Evolutionary conservation across 2,888 invertebrate species (phyloP), one percentile per base, ranked within the genome.

Genomic region (Coelinius sp.): DNA sequence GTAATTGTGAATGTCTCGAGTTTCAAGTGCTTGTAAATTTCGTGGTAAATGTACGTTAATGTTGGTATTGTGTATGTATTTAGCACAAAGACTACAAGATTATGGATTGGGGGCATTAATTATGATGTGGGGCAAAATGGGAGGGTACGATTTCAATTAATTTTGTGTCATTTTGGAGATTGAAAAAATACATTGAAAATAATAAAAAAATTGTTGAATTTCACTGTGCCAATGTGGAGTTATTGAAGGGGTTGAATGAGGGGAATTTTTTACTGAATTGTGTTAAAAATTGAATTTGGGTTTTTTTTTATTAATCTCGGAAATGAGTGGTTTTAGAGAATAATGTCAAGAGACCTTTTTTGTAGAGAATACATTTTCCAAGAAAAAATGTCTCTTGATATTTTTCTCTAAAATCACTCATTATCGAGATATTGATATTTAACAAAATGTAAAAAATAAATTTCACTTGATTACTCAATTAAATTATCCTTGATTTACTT

Each of bases 1-100:
- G 20, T 14, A 49, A 49, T 49, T 49, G 20, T 20, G 46, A 17
- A 14, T 14, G 46, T 49, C 8, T 49, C 46, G 5, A 14, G 74
- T 75, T 81, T 83, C 81, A 83, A 10, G 10, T 41, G 41, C 4
- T n/a, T n/a, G n/a, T n/a, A 41, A n/a, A 41, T 41, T 41, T 41
- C 41, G 10, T 5, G n/a, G 2, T 41, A 41, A 41, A 4, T 41
- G 35, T 35, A 35, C 35, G n/a, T 35, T 35, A 10, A 10, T 10
- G 35, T 10, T 10, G 8, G 3, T 35, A 8, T 35, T 35, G 82
- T 83, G 80, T 79, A 78, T 81, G 78, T 75, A 83, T 83, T 81
- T 83, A 81, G 82, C 80, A 74, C 80, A 76, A 75, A 72, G 75
- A 84, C 84, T 79, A 81, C 81, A 83, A 82, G 85, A 81, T 76